Evolutionary conservation across 2,113 vertebrate species (phyloP), one percentile per base, ranked within the genome.

Genomic region (Chunga burmeisteri): DNA sequence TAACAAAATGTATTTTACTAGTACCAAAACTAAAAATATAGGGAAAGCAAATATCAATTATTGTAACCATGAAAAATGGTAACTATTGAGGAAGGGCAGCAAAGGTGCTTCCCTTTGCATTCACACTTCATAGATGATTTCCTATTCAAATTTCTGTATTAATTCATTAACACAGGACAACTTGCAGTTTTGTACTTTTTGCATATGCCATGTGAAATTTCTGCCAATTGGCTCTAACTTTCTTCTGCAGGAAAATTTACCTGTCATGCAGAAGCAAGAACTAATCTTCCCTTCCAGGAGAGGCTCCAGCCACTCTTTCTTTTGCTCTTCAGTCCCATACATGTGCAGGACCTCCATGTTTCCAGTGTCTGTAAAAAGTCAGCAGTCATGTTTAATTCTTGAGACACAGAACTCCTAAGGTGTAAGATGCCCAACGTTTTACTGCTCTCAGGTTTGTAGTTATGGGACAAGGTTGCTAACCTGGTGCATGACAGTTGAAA

Each of bases 241-340:
- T 50, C 40, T 77, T 62, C 52, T 44, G 38, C 30, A 94, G n/a
- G 87, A 88, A 73, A 38, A 38, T 27, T 97, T 93, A 99, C 99
- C 99, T 96, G 99, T 99, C 99, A 99, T 99, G 85, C 99, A 99
- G 98, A 99, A 99, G 96, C 98, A 99, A 89, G 99, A 99, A 77
- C 97, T 96, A 27, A 99, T 99, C 78, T 98, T 98, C 78, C 99
- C 99, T 74, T 96, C 95, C 15, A 99, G 98, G 34, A 99, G 98
- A 91, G 99, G 99, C 90, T 99, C 98, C 88, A 99, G 97, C 99
- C 99, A 99, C 65, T 98, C 90, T 62, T 95, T 98, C 97, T 99
- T 99, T 95, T 99, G 99, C 36, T 99, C 98, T 88, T 99, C 98
- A 23, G 97, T 99, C 86, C 99, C 99, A 87, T 99, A 99, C 82